Evolutionary conservation across 2,797 vertebrate species (phyloP).

Genomic region (Gambelia wislizenii): DNA sequence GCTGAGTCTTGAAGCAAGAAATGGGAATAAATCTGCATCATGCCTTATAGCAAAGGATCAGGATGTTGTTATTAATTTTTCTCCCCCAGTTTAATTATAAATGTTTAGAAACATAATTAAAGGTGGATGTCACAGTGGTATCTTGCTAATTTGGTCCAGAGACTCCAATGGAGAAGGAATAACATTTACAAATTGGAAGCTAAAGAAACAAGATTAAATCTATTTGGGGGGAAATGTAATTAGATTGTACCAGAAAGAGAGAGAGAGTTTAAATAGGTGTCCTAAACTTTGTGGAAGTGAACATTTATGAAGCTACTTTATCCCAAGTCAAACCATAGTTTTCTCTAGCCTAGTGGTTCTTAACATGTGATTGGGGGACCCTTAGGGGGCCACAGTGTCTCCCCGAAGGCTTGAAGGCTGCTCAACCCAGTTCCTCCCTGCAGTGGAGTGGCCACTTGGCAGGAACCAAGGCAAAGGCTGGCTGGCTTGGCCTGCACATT

Average conservation of each 20-base stretch:
- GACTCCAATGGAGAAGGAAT: slow-evolving; percentile 39
- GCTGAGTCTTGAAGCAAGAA: slow-evolving; percentile 4
- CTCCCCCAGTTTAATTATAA: slow-evolving; percentile 22
- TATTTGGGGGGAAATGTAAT: not conserved
- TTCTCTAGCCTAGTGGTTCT: not conserved
- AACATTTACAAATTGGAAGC: slow-evolving; percentile 29
- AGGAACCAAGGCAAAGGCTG: no score
- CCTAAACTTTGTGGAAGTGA: not conserved
- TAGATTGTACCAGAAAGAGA: not conserved
- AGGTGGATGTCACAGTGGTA: not conserved
- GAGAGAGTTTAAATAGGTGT: not conserved
- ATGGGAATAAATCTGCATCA: slow-evolving; percentile 25
- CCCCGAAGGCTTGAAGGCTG: no score
- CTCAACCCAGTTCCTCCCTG: no score
- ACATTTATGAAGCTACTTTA: not conserved
- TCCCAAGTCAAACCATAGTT: not conserved
- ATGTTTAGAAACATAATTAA: slow-evolving; percentile 42
- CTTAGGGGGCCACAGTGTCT: no score
- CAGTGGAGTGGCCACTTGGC: no score
- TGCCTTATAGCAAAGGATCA: slow-evolving; percentile 24
- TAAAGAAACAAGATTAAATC: slow-evolving; percentile 27
- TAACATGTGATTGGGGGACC: no score
- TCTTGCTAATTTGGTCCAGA: slow-evolving; percentile 45
- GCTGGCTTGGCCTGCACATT: no score
- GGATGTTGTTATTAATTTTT: not conserved